phyloP scores from a whole-genome alignment of 2,113 vertebrate genomes.

The Macaca fascicularis region DNA sequence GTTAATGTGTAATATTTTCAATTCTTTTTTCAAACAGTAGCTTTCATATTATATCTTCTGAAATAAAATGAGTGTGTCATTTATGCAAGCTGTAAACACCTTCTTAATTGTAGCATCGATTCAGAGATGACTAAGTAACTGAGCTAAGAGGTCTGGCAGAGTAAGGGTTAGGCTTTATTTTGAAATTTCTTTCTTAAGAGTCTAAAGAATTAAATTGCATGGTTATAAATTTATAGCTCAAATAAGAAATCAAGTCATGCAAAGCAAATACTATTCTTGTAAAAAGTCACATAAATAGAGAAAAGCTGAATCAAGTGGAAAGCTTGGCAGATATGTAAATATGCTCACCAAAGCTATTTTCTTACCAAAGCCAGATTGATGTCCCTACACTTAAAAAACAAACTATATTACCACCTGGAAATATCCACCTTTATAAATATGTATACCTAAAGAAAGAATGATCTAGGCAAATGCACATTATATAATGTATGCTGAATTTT shows the following conservation, averaged over 20 bases:
- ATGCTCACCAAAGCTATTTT: constrained; percentile 55
- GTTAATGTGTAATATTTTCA: not conserved
- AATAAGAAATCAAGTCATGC: constrained; percentile 53
- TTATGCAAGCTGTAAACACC: not conserved
- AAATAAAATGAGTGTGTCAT: not conserved
- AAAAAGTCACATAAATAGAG: constrained; percentile 46
- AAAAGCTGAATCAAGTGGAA: constrained; percentile 50
- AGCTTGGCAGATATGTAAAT: constrained; percentile 50
- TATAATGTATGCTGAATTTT: not conserved
- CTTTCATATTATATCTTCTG: not conserved
- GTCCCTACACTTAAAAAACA: not conserved
- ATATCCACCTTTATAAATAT: constrained; percentile 15
- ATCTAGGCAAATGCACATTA: not conserved
- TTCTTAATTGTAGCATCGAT: constrained; percentile 28
- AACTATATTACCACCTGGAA: not conserved
- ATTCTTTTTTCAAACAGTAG: not conserved
- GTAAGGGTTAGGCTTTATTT: not conserved
- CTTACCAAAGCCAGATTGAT: constrained; percentile 28
- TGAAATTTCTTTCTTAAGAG: constrained; percentile 15
- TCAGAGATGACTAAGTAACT: constrained; percentile 18
- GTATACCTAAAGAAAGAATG: constrained; percentile 4
- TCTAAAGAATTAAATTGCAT: not conserved
- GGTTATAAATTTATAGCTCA: constrained; percentile 22
- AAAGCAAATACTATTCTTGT: constrained; percentile 17
- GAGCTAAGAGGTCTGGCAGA: not conserved